phyloP scores from a whole-genome alignment of 2,888 invertebrate species.

The Xylota segnis region DNA sequence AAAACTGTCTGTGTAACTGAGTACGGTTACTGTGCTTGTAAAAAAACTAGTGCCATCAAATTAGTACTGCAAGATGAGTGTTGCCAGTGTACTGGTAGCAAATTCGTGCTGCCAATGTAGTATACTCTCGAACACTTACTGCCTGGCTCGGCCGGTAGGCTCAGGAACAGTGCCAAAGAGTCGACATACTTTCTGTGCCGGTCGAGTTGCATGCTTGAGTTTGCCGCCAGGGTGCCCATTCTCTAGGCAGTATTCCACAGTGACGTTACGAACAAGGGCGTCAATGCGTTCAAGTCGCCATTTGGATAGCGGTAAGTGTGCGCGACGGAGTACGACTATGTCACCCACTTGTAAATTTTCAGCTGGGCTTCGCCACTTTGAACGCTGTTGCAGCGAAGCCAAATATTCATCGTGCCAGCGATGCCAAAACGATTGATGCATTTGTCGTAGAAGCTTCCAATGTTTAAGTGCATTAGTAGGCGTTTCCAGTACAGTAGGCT shows the following conservation, averaged over 20 bases:
- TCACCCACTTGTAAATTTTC: constrained; percentile 75
- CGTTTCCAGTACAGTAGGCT: background rate
- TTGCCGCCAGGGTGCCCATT: background rate
- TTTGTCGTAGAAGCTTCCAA: too few species aligned
- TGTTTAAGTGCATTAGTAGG: too few species aligned
- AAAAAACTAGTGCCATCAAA: too few species aligned
- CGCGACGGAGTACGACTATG: constrained; percentile 42
- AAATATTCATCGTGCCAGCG: too few species aligned
- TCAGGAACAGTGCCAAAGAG: background rate
- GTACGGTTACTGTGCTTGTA: too few species aligned
- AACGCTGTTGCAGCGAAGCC: too few species aligned
- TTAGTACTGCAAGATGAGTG: too few species aligned
- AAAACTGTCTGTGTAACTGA: too few species aligned
- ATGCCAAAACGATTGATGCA: too few species aligned
- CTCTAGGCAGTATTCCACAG: background rate
- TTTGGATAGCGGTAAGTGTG: constrained; percentile 9
- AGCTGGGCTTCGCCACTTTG: background rate
- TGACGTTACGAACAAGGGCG: constrained; percentile 4
- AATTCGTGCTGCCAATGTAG: too few species aligned
- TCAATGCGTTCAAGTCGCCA: constrained; percentile 13
- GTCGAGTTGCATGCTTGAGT: background rate
- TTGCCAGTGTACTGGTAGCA: too few species aligned
- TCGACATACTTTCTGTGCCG: background rate
- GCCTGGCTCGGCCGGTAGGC: background rate
- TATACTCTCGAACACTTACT: too few species aligned